Evolutionary conservation across 1,140 invertebrate genomes (phyloP).

Genomic region (Musca domestica): DNA sequence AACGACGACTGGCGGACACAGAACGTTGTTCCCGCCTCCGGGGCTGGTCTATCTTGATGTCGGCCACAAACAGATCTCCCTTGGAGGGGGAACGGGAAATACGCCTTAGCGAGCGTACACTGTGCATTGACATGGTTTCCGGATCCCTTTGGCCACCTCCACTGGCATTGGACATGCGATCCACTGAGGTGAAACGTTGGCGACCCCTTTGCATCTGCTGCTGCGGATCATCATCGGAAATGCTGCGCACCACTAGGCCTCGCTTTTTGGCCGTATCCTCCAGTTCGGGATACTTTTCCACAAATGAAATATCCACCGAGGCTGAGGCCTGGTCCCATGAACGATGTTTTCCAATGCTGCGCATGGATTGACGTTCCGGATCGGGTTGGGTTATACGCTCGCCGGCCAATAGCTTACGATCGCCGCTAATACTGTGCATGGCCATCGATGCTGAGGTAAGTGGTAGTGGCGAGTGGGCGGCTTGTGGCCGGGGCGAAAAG

Average conservation of each 20-base stretch:
- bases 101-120: conserved; percentile 43
- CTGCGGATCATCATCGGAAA: conserved; percentile 45
- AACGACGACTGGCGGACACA: conserved; percentile 43
- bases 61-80: conserved; percentile 45
- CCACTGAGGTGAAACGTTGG: conserved; percentile 41
- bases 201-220: conserved; percentile 31
- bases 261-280: conserved; percentile 43
- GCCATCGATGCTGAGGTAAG: too few relatives aligned
- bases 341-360: conserved; percentile 14
- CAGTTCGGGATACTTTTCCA: conserved; percentile 48
- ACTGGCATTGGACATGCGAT: conserved; percentile 36
- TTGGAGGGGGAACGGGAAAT: conserved; percentile 46
- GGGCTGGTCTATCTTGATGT: conserved; percentile 43
- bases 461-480: conserved; percentile 28
- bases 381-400: conserved; percentile 29
- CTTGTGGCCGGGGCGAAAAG: conserved; percentile 1
- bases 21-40: conserved; percentile 38
- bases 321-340: conserved; percentile 19
- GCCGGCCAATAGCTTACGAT: conserved; percentile 36
- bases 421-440: conserved; percentile 28
- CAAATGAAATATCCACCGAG: conserved; percentile 43
- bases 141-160: conserved; percentile 26
- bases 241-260: conserved; percentile 46
- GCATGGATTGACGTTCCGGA: conserved; percentile 30
- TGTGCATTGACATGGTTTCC: conserved; percentile 45